A percentile compares a stretch with the other conserved stretches of the same genome.
Conservation (phyloP, 2,888 invertebrate genomes). For the Melitaea athalia region DNA sequence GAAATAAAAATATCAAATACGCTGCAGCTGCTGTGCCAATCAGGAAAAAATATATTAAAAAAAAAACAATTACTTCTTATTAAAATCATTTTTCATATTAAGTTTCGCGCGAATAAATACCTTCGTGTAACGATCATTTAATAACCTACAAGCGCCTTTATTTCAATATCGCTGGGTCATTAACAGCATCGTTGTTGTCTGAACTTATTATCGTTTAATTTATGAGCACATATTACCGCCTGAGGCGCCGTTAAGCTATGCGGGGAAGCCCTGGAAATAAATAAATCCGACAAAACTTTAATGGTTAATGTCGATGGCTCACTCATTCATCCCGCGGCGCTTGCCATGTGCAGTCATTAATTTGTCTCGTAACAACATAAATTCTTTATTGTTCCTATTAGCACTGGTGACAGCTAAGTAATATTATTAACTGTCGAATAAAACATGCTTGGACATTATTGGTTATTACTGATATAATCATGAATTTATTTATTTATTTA, state of each 20-base stretch:
- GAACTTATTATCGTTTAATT: constrained; percentile 81
- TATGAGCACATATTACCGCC: constrained; percentile 79
- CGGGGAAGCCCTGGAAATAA: constrained; percentile 60
- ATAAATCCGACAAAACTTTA: constrained; percentile 64
- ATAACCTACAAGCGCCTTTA: constrained; percentile 26
- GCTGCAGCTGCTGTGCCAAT: too few species aligned
- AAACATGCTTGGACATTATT: background rate
- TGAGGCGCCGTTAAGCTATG: constrained; percentile 73
- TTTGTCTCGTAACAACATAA: constrained; percentile 69
- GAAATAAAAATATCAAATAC: too few species aligned
- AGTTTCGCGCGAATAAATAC: background rate
- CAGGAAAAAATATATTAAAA: too few species aligned
- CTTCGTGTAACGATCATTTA: constrained; percentile 23
- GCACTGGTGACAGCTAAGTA: constrained; percentile 37
- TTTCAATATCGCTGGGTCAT: constrained; percentile 46
- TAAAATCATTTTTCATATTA: background rate
- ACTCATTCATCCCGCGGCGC: constrained; percentile 43
- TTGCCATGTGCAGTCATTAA: constrained; percentile 67
- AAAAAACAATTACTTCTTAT: background rate
- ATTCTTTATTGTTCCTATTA: constrained; percentile 69
- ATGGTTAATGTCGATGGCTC: constrained; percentile 58
- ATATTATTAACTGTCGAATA: constrained; percentile 25
- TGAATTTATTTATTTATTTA: too few species aligned
- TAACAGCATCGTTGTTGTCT: constrained; percentile 74
- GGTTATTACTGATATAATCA: background rate